Base-by-base conservation (phyloP, 2,113 vertebrate species). In the Okapia johnstoni region DNA sequence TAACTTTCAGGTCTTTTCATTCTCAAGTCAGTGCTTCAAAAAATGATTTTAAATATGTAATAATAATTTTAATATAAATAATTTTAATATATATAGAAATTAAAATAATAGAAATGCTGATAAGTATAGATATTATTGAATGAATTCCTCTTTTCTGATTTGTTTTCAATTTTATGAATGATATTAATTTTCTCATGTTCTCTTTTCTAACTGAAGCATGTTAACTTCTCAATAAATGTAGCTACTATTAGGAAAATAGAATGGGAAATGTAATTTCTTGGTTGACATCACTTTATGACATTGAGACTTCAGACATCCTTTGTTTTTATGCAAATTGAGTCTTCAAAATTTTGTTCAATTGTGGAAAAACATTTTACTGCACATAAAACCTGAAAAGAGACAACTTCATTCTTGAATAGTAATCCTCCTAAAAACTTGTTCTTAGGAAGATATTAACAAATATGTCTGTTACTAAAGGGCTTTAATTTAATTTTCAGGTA, bases 201-300 rank as follows among this genome's bases (percentile, higher is more conserved):
- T 79, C 33, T 88, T 93, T 96, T 95, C 50, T 93, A 97, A 91
- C 4, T 57, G 40, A 30, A 95, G 13, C 36, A 63, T 85, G 54
- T 28, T 91, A 85, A 97, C 33, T 80, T 90, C 57, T 87, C 46
- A 91, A 85, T 70, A 91, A 93, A 61, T 66, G 50, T 61, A 95
- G 11, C 30, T 55, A 79, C 79, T 90, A 96, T 86, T 91, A 30
- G 90, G 50, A 93, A 93, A 93, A 87, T 17, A 90, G 90, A 96
- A 87, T 54, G 77, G 36, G 26, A 97, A 88, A 96, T 88, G 77
- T 93, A 94, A 94, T 97, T 66, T 97, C 10, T 73, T 96, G 83
- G 43, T 91, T 91, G 86, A 88, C 21, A 95, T 95, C 73, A 91
- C 26, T 91, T 95, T 93, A 55, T 73, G 52, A 73, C 9, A 40